A percentile compares a stretch with the other conserved stretches of the same genome.
These are phyloP conservation scores for Conus betulinus DNA, from an alignment of 1,140 invertebrate genomes.

Conservation along the genomic window DNA sequence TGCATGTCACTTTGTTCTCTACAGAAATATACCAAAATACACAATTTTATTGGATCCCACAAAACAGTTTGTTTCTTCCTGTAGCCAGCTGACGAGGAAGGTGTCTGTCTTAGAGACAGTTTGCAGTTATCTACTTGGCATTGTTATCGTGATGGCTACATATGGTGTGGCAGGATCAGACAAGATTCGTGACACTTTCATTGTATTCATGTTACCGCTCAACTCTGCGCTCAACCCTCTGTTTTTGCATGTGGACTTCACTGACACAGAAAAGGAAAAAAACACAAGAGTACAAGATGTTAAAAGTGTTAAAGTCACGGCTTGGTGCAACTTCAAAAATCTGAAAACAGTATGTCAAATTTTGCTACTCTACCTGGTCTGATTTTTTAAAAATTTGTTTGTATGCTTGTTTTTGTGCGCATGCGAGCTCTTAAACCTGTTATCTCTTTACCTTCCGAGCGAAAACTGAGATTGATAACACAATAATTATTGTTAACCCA, in stretches of 20 bases:
- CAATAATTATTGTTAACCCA: too few species aligned
- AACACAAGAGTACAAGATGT: too few species aligned
- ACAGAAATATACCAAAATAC: background rate
- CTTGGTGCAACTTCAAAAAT: too few species aligned
- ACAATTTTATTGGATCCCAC: background rate
- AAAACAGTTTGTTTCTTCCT: background rate
- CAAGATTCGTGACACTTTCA: background rate
- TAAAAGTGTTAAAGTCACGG: too few species aligned
- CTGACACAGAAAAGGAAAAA: background rate
- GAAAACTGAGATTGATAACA: too few species aligned
- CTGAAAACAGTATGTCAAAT: too few species aligned
- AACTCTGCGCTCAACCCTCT: background rate
- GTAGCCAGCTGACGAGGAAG: background rate
- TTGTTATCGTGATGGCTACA: background rate
- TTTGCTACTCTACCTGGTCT: too few species aligned
- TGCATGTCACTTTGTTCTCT: background rate
- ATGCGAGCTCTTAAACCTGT: too few species aligned
- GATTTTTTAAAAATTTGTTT: too few species aligned
- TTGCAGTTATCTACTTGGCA: background rate
- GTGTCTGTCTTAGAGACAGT: background rate
- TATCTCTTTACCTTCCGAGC: too few species aligned
- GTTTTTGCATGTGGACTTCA: background rate
- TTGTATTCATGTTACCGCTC: background rate
- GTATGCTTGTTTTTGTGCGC: too few species aligned
- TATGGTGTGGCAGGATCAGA: background rate